Base-by-base conservation (phyloP, 1,140 invertebrate species). In the Notospermus geniculatus region DNA sequence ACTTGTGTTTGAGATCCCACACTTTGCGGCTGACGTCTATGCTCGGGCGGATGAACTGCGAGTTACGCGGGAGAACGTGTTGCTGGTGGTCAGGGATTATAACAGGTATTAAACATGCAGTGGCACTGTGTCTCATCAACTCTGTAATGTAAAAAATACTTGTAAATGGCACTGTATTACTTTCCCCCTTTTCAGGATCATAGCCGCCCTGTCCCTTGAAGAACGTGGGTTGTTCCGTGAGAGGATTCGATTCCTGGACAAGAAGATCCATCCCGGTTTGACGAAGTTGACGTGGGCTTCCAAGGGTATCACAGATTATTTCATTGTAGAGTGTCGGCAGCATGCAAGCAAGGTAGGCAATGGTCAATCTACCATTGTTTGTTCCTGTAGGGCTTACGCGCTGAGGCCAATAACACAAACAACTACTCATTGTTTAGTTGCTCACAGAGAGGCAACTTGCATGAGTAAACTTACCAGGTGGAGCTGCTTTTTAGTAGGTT, bases 261-360 rank as follows among this genome's bases (percentile, higher is more conserved):
- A 87, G 70, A 90, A 90, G 80, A 87, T 93, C 57, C 85, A 88
- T 60, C 90, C 91, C 1, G 91, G 90, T n/a, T 81, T 93, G 19
- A 85, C 82, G 25, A 89, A 89, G 76, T 79, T 92, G 1, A 91
- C 87, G 0, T 95, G 91, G 89, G 87, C 86, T 22, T 85, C 87
- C 17, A 79, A 80, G 85, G 77, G 88, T 60, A 85, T 89, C 60
- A 86, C 87, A 19, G 90, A 92, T 69, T 83, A 85, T 43, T 93
- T 90, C 77, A 88, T 93, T 60, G 85, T 86, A 25, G 89, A 92
- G 62, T 92, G 89, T 74, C 85, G 87, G 9, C 78, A 83, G 45
- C 84, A 88, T 66, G 87, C 89, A 13, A 84, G 83, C 23, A 87
- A 89, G 77, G 87, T 89, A 52, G n/a, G n/a, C n/a, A n/a, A n/a